phyloP scores from a whole-genome alignment of 2,888 invertebrate species.

The Drosophila niveifrons region DNA sequence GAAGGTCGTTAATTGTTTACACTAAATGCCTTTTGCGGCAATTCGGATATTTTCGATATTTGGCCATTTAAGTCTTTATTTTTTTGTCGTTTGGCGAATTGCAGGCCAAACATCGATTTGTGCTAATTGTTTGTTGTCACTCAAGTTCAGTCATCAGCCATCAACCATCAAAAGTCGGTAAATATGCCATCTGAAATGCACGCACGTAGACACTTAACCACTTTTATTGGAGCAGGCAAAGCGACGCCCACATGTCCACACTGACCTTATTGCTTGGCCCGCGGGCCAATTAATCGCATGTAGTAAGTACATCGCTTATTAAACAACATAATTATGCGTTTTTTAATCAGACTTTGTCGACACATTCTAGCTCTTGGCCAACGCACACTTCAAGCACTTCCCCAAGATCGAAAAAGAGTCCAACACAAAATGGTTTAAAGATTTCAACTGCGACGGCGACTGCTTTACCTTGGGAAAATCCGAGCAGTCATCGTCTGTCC shows the following conservation, averaged over 20 bases:
- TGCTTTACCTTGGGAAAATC: constrained; percentile 78
- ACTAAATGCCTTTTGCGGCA: constrained; percentile 35
- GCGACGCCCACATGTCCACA: constrained; percentile 56
- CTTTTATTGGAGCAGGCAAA: constrained; percentile 51
- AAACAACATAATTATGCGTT: constrained; percentile 52
- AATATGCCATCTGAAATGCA: constrained; percentile 61
- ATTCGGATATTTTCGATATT: background rate
- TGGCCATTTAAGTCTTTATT: background rate
- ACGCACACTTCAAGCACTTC: constrained; percentile 36
- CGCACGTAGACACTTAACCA: constrained; percentile 63
- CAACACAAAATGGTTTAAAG: constrained; percentile 46
- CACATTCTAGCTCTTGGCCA: constrained; percentile 62
- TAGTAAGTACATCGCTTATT: constrained; percentile 36
- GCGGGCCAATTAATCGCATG: constrained; percentile 32
- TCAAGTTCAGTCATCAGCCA: constrained; percentile 52
- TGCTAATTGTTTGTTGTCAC: constrained; percentile 73
- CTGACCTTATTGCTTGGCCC: constrained; percentile 42
- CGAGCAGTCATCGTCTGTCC: constrained; percentile 71
- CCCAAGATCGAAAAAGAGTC: constrained; percentile 32
- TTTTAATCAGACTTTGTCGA: constrained; percentile 15
- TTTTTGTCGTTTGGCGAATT: constrained; percentile 35
- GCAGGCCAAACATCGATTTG: constrained; percentile 39
- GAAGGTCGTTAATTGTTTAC: constrained; percentile 59
- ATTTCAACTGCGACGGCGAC: constrained; percentile 27
- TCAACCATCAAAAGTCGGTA: constrained; percentile 30